These are phyloP conservation scores for Octodon degus DNA, from an alignment of 2,113 vertebrate species.

Conservation along the genomic window DNA sequence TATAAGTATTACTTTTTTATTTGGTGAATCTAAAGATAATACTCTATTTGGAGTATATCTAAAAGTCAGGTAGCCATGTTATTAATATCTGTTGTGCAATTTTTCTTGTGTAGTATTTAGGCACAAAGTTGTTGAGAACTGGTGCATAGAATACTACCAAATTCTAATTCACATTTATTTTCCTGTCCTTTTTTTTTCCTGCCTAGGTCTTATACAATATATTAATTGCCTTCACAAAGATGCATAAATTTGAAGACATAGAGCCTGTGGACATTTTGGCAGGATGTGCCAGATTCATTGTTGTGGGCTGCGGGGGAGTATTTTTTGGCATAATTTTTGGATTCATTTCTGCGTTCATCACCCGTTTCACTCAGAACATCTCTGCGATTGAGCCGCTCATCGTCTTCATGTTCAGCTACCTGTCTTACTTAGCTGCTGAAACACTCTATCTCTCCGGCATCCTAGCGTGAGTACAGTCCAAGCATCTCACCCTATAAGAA, in stretches of 20 bases:
- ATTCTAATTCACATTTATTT: slow-evolving; percentile 27
- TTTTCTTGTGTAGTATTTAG: neutral
- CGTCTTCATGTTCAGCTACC: slow-evolving; percentile 98
- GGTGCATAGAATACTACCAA: neutral
- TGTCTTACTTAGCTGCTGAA: slow-evolving; percentile 96
- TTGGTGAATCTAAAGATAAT: neutral
- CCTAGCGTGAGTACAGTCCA: slow-evolving; percentile 93
- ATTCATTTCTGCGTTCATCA: slow-evolving; percentile 94
- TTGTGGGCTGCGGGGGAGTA: slow-evolving; percentile 94
- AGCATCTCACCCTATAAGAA: rapidly evolving
- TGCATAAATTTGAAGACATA: slow-evolving; percentile 91
- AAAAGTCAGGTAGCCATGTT: neutral
- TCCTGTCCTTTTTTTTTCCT: neutral
- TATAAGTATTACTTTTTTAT: neutral
- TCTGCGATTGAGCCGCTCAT: slow-evolving; percentile 95
- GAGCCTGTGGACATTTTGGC: slow-evolving; percentile 92
- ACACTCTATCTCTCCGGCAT: slow-evolving; percentile 95
- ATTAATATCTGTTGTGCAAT: neutral
- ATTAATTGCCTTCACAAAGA: slow-evolving; percentile 93
- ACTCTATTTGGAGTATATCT: neutral
- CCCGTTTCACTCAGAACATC: slow-evolving; percentile 95
- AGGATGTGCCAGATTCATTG: slow-evolving; percentile 92
- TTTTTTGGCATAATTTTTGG: slow-evolving; percentile 94
- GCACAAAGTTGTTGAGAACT: neutral
- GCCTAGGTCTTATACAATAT: slow-evolving; percentile 95